Percentiles rank a stretch among this genome's conserved stretches.
These are phyloP conservation scores for Ochotona curzoniae DNA, from an alignment of 2,113 vertebrate genomes.

Conservation along the genomic window DNA sequence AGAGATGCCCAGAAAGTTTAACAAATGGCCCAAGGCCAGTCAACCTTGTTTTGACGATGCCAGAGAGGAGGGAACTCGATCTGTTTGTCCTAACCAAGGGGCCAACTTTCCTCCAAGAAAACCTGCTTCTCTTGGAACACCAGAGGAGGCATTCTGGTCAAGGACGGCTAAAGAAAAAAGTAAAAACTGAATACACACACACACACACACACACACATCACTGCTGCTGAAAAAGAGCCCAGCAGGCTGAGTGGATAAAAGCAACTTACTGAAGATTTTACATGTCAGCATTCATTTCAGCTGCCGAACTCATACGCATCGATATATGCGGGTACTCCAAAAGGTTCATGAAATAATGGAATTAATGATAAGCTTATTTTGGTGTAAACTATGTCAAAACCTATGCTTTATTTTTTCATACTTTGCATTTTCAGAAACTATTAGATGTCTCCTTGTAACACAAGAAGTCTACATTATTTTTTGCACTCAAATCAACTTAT, in stretches of 20 bases:
- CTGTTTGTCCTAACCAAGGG: background rate
- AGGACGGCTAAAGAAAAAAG: background rate
- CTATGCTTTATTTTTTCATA: too few relatives aligned
- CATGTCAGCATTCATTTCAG: background rate
- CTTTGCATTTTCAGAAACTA: too few relatives aligned
- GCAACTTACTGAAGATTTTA: background rate
- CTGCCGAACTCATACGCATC: background rate
- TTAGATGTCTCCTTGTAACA: too few relatives aligned
- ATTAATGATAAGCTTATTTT: too few relatives aligned
- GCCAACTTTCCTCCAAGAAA: background rate
- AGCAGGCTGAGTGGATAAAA: background rate
- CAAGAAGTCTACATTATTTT: too few relatives aligned
- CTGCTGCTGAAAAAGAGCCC: background rate
- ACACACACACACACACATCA: background rate
- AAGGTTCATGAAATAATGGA: too few relatives aligned
- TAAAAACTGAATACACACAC: background rate
- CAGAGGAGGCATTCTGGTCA: background rate
- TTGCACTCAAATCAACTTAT: too few relatives aligned
- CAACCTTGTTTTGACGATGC: background rate
- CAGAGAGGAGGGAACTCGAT: background rate
- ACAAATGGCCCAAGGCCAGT: background rate
- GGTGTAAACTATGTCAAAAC: too few relatives aligned
- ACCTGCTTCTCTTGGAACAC: background rate
- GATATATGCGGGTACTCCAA: too few relatives aligned
- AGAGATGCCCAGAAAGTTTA: constrained; percentile 5